These are phyloP conservation scores for Noctua comes DNA, from an alignment of 2,888 invertebrate genomes.

Conservation along the genomic window DNA sequence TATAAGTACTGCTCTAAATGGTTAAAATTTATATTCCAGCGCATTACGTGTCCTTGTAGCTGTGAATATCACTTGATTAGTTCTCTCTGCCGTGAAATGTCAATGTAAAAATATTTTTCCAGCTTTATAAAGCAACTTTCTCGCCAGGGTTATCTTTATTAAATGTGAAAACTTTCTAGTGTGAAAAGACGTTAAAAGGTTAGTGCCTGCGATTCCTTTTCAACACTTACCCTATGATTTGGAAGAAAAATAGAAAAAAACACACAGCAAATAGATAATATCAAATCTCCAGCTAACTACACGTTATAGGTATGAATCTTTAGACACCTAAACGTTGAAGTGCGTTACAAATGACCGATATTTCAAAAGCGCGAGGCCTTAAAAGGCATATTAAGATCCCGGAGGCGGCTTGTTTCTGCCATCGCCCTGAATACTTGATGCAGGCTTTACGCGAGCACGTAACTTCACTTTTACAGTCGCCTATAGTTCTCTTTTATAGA, in stretches of 20 bases:
- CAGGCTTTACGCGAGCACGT: slow-evolving; percentile 59
- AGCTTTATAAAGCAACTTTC: slow-evolving; percentile 30
- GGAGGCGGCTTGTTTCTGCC: slow-evolving; percentile 61
- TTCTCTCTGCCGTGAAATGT: slow-evolving; percentile 29
- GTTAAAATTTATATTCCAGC: not conserved
- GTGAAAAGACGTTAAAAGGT: not conserved
- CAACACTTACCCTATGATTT: not conserved
- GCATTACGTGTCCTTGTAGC: slow-evolving; percentile 24
- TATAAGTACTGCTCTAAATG: not conserved
- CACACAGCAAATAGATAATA: not conserved
- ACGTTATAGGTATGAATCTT: slow-evolving; percentile 22
- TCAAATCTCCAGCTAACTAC: not conserved
- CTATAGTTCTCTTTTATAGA: slow-evolving; percentile 46
- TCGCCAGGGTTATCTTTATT: slow-evolving; percentile 8
- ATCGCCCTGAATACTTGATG: slow-evolving; percentile 72
- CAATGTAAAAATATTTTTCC: slow-evolving; percentile 33
- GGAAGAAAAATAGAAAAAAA: not conserved
- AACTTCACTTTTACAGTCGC: slow-evolving; percentile 58
- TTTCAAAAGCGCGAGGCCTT: slow-evolving; percentile 60
- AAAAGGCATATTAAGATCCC: slow-evolving; percentile 55
- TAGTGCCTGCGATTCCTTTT: slow-evolving; percentile 10
- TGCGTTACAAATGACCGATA: slow-evolving; percentile 63
- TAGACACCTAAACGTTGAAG: slow-evolving; percentile 43
- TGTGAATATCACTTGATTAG: slow-evolving; percentile 43
- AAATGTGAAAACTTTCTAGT: slow-evolving; percentile 14